A percentile compares a stretch with the other conserved stretches of the same genome.
phyloP scores from a whole-genome alignment of 2,113 vertebrate genomes.

The Ornithorhynchus anatinus region DNA sequence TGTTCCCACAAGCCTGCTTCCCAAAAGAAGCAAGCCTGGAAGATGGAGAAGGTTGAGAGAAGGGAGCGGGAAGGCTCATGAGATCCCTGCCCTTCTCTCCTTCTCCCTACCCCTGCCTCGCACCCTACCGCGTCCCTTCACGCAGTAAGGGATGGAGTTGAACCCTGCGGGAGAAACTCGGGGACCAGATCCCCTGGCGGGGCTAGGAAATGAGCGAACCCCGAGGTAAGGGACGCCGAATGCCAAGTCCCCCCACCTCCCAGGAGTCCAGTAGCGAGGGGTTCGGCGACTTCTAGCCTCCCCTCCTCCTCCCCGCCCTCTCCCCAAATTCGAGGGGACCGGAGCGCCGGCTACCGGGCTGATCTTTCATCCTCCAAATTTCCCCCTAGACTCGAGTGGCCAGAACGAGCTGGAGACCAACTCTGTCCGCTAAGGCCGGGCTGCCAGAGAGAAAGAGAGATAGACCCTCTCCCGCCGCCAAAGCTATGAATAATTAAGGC shows the following conservation, averaged over 20 bases:
- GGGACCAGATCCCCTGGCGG: background rate
- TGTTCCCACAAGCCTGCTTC: background rate
- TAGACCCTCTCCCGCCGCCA: conserved; percentile 39
- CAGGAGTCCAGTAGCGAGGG: background rate
- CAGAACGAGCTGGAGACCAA: background rate
- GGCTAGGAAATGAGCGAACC: background rate
- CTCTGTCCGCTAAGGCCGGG: background rate
- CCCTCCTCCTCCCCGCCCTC: background rate
- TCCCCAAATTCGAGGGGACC: background rate
- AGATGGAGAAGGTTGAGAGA: background rate
- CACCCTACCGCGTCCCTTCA: background rate
- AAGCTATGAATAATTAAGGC: conserved; percentile 77
- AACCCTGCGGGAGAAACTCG: background rate
- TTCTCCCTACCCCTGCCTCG: background rate
- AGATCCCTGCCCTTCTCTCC: background rate
- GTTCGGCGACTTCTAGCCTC: background rate
- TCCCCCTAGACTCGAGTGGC: background rate
- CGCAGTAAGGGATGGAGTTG: background rate
- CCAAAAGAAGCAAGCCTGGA: background rate
- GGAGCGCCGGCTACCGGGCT: background rate
- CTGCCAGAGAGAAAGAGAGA: conserved; percentile 26
- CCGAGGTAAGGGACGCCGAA: background rate
- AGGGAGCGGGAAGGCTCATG: background rate
- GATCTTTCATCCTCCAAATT: conserved; percentile 9
- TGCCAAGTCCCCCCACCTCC: background rate